Evolutionary conservation across 2,888 invertebrate genomes (phyloP), one percentile per base, ranked within the genome.

Genomic region (Acrobasis suavella): DNA sequence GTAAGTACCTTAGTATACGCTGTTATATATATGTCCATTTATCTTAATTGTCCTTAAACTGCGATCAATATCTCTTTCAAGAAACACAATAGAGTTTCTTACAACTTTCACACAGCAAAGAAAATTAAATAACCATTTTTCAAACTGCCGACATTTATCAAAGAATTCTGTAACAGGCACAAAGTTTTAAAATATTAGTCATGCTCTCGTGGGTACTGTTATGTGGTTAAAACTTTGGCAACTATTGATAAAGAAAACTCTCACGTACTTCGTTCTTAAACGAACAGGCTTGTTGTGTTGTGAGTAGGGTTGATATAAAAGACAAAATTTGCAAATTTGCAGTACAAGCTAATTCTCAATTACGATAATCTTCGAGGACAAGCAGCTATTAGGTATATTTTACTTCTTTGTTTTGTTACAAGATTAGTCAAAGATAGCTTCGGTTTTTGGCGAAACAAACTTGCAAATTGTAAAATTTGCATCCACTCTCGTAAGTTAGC

Each of bases 381-480:
- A 22, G 22, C 22, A 22, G 22, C 22, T 22, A 7, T 2, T 32
- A 3, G 5, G 32, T 32, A 32, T 32, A 32, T 32, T 32, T 32
- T 32, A 32, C 5, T 32, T 8, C 1, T 32, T 32, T 6, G 2
- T 32, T 32, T 32, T 32, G 32, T 32, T 32, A 7, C 0, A 32
- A 32, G 8, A 32, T 32, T 7, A 46, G 6, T 0, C 1, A 46
- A 46, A 52, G 12, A 32, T 52, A 56, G 1, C 42, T 22, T 22
- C 22, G 22, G 1, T 22, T 22, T 22, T 22, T 3, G 22, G 2
- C 22, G 22, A 22, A 22, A 22, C 22, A 22, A 22, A 22, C 22
- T 42, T 42, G 42, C 56, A 17, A 56, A 56, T 56, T 56, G 56
- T 12, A 15, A 39, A 22, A 52, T 52, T 56, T 39, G 7, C 56